These are phyloP conservation scores for Eleutherodactylus coqui DNA, from an alignment of 2,797 vertebrate genomes.

Conservation along the genomic window DNA sequence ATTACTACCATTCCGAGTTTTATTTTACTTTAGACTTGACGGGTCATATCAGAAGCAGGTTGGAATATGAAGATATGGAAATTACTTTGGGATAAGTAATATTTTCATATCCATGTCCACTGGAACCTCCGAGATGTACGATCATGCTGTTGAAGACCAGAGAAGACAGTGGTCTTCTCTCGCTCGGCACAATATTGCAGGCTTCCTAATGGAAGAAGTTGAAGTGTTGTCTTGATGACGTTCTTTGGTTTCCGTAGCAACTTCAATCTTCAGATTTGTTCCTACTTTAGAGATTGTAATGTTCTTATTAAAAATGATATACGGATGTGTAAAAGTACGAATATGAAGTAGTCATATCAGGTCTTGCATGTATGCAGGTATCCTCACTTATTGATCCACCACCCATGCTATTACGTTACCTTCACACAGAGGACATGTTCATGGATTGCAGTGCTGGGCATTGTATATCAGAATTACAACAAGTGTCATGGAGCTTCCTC, in stretches of 20 bases:
- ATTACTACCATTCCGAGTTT: no score
- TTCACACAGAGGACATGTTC: background rate
- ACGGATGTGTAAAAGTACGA: background rate
- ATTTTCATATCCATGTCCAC: background rate
- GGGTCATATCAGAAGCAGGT: background rate
- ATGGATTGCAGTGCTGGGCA: background rate
- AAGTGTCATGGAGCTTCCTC: background rate
- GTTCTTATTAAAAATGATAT: background rate
- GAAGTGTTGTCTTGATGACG: background rate
- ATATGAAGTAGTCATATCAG: background rate
- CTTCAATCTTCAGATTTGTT: background rate
- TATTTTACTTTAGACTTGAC: no score
- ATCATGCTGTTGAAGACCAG: background rate
- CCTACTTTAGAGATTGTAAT: background rate
- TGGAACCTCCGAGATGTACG: background rate
- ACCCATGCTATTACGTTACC: background rate
- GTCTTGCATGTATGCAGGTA: background rate
- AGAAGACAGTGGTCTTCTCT: background rate
- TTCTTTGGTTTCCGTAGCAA: background rate
- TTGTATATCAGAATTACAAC: slow-evolving; percentile 17
- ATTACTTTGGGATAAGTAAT: background rate
- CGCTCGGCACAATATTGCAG: background rate
- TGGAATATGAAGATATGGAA: background rate
- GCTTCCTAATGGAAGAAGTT: background rate
- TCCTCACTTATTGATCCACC: background rate